These are phyloP conservation scores for Manduca sexta DNA, from an alignment of 1,140 invertebrate genomes.

Conservation along the genomic window DNA sequence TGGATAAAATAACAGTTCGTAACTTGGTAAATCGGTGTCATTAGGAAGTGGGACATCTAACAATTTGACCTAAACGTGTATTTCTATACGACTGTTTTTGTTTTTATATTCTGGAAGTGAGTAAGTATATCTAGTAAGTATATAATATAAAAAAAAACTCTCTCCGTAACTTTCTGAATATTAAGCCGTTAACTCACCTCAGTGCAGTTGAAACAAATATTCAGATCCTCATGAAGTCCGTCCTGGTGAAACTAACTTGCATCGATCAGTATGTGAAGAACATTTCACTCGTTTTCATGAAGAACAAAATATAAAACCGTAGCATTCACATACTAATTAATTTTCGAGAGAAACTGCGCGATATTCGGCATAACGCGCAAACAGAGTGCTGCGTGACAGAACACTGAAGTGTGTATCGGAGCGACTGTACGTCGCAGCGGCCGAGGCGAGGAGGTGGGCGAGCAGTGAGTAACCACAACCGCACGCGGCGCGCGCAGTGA, in stretches of 20 bases:
- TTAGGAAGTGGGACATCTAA: conserved; percentile 52
- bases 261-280: conserved; percentile 44
- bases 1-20: conserved; percentile 36
- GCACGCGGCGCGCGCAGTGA: conserved; percentile 66
- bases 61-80: conserved; percentile 41
- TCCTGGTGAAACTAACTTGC: conserved; percentile 33
- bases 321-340: conserved; percentile 67
- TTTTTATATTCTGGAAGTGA: neutral
- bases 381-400: conserved; percentile 39
- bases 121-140: no score
- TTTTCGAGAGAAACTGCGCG: conserved; percentile 58
- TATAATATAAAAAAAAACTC: no score
- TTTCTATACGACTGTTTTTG: conserved; percentile 13
- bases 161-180: no score
- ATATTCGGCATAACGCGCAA: conserved; percentile 44
- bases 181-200: conserved; percentile 31
- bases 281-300: conserved; percentile 66
- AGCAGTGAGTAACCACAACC: conserved; percentile 49
- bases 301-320: conserved; percentile 52
- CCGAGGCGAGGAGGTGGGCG: conserved; percentile 33
- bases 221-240: conserved; percentile 54
- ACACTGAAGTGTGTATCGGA: conserved; percentile 41
- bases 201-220: conserved; percentile 32
- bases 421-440: conserved; percentile 21
- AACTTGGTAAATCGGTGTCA: conserved; percentile 41